Percentiles rank a stretch among this genome's conserved stretches.
phyloP scores from a whole-genome alignment of 2,797 vertebrate genomes.

The Pantherophis alleghaniensis region DNA sequence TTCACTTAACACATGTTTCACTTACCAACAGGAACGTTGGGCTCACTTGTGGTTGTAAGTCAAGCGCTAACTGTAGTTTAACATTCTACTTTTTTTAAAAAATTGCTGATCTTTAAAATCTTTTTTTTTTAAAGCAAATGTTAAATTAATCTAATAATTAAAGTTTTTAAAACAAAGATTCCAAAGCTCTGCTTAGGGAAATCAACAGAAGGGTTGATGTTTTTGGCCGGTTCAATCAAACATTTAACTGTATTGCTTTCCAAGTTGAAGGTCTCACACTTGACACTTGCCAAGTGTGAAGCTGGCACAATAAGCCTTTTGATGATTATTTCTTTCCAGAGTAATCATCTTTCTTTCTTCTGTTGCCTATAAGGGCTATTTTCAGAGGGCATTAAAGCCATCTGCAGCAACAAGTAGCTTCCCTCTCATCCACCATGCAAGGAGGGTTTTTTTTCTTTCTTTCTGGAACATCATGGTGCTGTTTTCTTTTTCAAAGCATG shows the following conservation, averaged over 20 bases:
- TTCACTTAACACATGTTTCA: too few relatives aligned
- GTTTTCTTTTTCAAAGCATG: not conserved
- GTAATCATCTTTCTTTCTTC: not conserved
- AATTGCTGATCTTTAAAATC: not conserved
- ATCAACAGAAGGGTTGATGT: not conserved
- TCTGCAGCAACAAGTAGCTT: not conserved
- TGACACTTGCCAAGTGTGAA: too few relatives aligned
- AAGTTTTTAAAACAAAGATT: not conserved
- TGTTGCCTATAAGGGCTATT: not conserved
- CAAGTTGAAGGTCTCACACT: not conserved
- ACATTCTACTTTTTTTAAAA: not conserved
- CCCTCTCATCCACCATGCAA: not conserved
- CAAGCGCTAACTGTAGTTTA: not conserved
- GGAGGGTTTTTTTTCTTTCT: not conserved
- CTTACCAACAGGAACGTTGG: not conserved
- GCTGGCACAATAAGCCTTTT: not conserved
- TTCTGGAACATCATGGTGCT: not conserved
- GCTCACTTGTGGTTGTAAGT: not conserved
- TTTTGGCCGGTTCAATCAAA: not conserved
- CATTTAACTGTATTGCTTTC: not conserved
- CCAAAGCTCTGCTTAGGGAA: not conserved
- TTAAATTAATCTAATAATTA: not conserved
- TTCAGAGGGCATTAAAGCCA: not conserved
- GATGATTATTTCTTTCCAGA: not conserved
- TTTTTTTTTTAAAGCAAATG: not conserved